Evolutionary conservation across 2,888 invertebrate genomes (phyloP).

Genomic region (Oscheius myriophilus): DNA sequence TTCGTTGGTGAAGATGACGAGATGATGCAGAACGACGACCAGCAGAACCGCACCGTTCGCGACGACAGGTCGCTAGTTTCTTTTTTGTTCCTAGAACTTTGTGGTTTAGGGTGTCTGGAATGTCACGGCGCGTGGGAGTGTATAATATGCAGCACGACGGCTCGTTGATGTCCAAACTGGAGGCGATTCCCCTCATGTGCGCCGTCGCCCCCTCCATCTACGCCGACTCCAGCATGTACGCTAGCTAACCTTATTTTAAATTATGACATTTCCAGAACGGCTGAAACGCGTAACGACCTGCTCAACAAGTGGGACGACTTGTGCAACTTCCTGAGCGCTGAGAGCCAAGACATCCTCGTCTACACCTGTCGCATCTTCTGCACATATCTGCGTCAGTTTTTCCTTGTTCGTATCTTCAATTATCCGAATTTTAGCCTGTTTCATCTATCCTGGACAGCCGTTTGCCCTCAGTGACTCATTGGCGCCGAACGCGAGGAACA

Average conservation of each 20-base stretch:
- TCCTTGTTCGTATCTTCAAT: not conserved
- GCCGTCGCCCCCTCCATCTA: slow-evolving; percentile 20
- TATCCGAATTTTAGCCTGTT: slow-evolving; percentile 10
- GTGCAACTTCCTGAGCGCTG: slow-evolving; percentile 3
- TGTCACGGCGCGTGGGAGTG: slow-evolving; percentile 25
- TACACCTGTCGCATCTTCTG: slow-evolving; percentile 50
- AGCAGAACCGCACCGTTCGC: not conserved
- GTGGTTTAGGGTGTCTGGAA: slow-evolving; percentile 7
- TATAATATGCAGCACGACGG: slow-evolving; percentile 28
- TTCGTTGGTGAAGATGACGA: slow-evolving; percentile 14
- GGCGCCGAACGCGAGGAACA: not conserved
- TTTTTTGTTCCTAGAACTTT: not conserved
- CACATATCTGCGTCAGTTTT: slow-evolving; percentile 41
- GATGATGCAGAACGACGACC: not conserved
- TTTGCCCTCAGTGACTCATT: not conserved
- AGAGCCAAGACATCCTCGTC: slow-evolving; percentile 47
- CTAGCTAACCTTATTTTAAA: not conserved
- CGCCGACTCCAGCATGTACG: not conserved
- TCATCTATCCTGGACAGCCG: not conserved
- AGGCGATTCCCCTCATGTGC: slow-evolving; percentile 8
- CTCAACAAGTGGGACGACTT: slow-evolving; percentile 25
- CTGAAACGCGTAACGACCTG: not conserved
- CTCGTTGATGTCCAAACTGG: slow-evolving; percentile 5
- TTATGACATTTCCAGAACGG: not conserved
- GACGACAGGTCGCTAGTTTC: not conserved